Conservation (phyloP, 2,113 vertebrate genomes). For the Physeter macrocephalus region DNA sequence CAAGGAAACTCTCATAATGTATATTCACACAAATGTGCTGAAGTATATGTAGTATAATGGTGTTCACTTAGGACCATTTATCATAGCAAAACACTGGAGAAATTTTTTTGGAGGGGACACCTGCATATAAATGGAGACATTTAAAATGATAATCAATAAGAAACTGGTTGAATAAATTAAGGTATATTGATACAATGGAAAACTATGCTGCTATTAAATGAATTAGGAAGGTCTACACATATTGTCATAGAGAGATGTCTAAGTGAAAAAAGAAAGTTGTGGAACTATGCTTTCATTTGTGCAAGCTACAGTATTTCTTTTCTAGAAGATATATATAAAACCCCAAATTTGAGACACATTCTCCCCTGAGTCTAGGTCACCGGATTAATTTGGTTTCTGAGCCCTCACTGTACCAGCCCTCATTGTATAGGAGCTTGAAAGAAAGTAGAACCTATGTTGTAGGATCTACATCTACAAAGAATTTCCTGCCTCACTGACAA, state of each 20-base stretch:
- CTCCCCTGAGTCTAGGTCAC: not conserved
- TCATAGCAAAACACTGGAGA: not conserved
- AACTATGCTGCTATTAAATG: not conserved
- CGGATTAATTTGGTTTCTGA: not conserved
- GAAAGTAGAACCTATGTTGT: not conserved
- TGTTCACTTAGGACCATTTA: not conserved
- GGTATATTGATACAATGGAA: not conserved
- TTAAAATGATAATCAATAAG: slow-evolving; percentile 3
- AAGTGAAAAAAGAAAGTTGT: not conserved
- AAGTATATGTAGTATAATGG: not conserved
- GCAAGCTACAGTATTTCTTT: not conserved
- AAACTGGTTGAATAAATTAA: not conserved
- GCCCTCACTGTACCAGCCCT: not conserved
- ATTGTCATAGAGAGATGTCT: not conserved
- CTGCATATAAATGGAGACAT: not conserved
- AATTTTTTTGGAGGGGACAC: not conserved
- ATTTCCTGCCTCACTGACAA: not conserved
- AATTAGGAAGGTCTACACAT: not conserved
- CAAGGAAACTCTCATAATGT: not conserved
- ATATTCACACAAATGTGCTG: not conserved
- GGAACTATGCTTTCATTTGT: not conserved
- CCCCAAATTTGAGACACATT: not conserved
- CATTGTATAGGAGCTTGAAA: not conserved
- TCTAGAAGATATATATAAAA: not conserved
- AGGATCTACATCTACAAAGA: not conserved